Evolutionary conservation across 2,797 vertebrate genomes (phyloP), one percentile per base, ranked within the genome.

Genomic region (Diplodus sargus): DNA sequence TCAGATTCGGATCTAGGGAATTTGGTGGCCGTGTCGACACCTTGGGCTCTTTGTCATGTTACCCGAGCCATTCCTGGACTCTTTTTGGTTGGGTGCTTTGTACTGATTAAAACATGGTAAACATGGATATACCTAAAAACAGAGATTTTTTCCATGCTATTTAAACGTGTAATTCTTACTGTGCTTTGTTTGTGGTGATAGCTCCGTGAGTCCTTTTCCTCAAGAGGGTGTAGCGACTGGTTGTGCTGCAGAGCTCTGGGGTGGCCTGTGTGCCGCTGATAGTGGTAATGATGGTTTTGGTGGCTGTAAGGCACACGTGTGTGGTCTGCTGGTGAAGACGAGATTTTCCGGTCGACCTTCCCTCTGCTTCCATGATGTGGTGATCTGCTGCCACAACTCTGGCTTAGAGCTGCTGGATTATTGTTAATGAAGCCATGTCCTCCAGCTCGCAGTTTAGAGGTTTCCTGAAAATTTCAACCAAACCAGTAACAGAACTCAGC

Each of bases 261-360:
- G 63, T 92, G 92, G 83, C 81, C 87, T 83, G 91, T 91, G 90
- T 94, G 92, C 91, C 92, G 82, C 53, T 92, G 91, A 78, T 90
- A 87, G 80, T 91, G 92, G 89, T 94, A 83, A 90, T 95, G 94
- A 87, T 96, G 95, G 89, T 95, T 94, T 90, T 95, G 95, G 85
- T 95, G 94, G 94, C 94, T 96, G 90, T 97, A 98, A 97, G 97
- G 97, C 97, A 98, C 96, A 93, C 96, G 95, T 93, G 95, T 95
- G 93, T 95, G 95, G 94, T 97, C 95, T 97, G 97, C 97, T 97
- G 97, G 97, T 97, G 95, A 95, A 91, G 95, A 94, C 83, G 92
- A 89, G 85, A 88, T 92, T 91, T 94, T 95, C 59, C 84, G 90
- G 61, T 94, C 91, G 56, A 91, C 88, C 84, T 88, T 94, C 84